Evolutionary conservation across 2,113 vertebrate species (phyloP).

Genomic region (Odobenus rosmarus): DNA sequence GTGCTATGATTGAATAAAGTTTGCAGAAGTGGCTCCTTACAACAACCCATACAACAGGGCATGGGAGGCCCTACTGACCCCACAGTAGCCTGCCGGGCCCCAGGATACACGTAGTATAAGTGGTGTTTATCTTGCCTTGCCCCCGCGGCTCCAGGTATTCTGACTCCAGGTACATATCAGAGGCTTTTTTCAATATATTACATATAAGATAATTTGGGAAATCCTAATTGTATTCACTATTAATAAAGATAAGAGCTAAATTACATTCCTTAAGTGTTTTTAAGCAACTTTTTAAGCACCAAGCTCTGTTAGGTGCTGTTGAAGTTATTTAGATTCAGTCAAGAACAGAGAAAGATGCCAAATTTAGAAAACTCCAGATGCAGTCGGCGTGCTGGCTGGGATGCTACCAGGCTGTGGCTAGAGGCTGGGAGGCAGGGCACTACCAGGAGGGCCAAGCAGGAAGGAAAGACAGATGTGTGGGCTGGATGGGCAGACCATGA

Average conservation of each 20-base stretch:
- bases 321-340: not conserved
- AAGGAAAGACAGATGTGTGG: not conserved
- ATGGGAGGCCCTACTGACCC: not conserved
- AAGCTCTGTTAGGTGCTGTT: not conserved
- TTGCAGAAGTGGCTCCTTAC: not conserved
- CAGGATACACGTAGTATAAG: not conserved
- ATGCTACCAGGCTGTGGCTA: not conserved
- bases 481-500: not conserved
- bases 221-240: not conserved
- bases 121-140: rapidly evolving
- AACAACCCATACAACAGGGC: not conserved
- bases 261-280: not conserved
- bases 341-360: not conserved
- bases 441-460: not conserved
- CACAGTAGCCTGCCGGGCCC: too few relatives aligned
- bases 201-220: not conserved
- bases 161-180: not conserved
- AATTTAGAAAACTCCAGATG: not conserved
- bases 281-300: not conserved
- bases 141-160: not conserved
- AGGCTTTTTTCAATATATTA: not conserved
- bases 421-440: not conserved
- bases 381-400: rapidly evolving
- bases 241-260: not conserved
- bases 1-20: not conserved